Percentiles rank a stretch among this genome's conserved stretches.
Evolutionary conservation across 2,888 invertebrate genomes (phyloP).

Genomic region (Cartodere bifasciata): DNA sequence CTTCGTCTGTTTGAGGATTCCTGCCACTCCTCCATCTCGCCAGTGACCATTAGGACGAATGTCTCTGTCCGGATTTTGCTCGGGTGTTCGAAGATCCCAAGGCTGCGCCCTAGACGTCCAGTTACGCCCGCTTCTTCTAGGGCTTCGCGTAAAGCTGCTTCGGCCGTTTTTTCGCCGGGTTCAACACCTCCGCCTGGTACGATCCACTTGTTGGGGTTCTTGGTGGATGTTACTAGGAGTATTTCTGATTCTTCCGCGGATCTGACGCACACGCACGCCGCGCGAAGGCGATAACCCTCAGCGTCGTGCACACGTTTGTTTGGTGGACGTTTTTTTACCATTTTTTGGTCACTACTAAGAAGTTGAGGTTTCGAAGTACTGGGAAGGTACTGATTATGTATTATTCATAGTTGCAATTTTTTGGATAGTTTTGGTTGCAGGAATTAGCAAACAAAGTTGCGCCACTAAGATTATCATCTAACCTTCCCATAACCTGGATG

Average conservation of each 20-base stretch:
- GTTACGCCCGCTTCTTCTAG: conserved; percentile 87
- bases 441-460: too few species aligned
- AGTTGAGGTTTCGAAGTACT: too few species aligned
- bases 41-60: conserved; percentile 5
- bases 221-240: conserved; percentile 76
- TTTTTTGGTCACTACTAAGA: too few species aligned
- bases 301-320: too few species aligned
- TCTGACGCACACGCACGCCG: conserved; percentile 6
- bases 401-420: too few species aligned
- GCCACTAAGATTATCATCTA: too few species aligned
- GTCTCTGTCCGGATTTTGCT: conserved; percentile 4
- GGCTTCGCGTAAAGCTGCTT: conserved; percentile 81
- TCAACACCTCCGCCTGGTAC: conserved; percentile 92
- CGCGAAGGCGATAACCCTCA: too few species aligned
- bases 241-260: conserved; percentile 43
- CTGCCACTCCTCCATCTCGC: conserved; percentile 6
- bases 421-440: too few species aligned
- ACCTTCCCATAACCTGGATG: too few species aligned
- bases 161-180: conserved; percentile 66
- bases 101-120: conserved; percentile 69
- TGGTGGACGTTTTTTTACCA: too few species aligned
- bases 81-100: conserved; percentile 70
- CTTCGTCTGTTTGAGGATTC: conserved; percentile 2
- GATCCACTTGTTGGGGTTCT: conserved; percentile 79
- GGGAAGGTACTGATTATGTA: too few species aligned